Conservation (phyloP, 1,140 invertebrate species). For the Drosophila teissieri region DNA sequence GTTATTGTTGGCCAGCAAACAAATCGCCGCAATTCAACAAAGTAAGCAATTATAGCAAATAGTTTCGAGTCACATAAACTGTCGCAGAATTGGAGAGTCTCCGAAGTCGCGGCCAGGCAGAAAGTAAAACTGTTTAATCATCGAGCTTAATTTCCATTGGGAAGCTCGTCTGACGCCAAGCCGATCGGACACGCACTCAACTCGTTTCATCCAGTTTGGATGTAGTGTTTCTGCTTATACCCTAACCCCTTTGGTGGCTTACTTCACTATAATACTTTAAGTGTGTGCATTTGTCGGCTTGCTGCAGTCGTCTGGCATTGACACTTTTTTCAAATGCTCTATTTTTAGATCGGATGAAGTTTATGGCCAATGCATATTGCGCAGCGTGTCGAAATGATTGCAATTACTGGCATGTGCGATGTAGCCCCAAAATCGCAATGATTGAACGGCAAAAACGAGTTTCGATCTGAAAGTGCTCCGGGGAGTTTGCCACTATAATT, state of each 20-base stretch:
- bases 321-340: conserved; percentile 5
- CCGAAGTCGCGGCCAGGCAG: not conserved
- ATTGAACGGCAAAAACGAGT: conserved; percentile 47
- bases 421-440: conserved; percentile 36
- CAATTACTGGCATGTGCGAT: conserved; percentile 56
- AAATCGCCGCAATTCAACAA: conserved; percentile 73
- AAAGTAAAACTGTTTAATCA: conserved; percentile 77
- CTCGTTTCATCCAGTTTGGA: conserved; percentile 57
- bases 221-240: conserved; percentile 7
- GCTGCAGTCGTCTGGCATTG: not conserved
- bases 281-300: not conserved
- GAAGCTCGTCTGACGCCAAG: conserved; percentile 59
- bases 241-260: not conserved
- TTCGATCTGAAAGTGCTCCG: conserved; percentile 30
- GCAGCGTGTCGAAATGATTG: conserved; percentile 62
- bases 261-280: no score
- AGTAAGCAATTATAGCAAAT: conserved; percentile 75
- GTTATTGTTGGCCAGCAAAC: conserved; percentile 55
- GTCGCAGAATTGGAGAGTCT: conserved; percentile 11
- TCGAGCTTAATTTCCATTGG: conserved; percentile 71
- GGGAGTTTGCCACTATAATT: conserved; percentile 18
- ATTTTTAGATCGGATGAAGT: conserved; percentile 25
- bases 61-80: conserved; percentile 60
- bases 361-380: conserved; percentile 53
- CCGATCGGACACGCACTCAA: conserved; percentile 35